Evolutionary conservation across 2,797 vertebrate genomes (phyloP).

Genomic region (Hapalemur alaotrensis): DNA sequence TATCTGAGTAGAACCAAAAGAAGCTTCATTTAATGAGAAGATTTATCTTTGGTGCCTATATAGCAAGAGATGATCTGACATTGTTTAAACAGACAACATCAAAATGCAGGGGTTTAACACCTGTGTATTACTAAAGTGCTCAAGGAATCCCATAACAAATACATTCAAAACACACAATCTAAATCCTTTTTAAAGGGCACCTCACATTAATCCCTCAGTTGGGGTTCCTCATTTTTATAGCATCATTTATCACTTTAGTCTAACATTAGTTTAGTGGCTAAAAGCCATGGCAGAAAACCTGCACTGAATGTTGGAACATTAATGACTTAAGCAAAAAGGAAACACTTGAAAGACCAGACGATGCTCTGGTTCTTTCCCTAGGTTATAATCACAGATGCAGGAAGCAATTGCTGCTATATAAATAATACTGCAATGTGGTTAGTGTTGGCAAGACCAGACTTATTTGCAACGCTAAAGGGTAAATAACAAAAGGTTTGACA

Average conservation of each 20-base stretch:
- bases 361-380: slow-evolving; percentile 11
- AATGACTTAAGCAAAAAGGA: slow-evolving; percentile 71
- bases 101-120: slow-evolving; percentile 70
- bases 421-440: slow-evolving; percentile 72
- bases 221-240: slow-evolving; percentile 72
- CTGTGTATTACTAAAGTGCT: slow-evolving; percentile 57
- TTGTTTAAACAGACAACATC: slow-evolving; percentile 73
- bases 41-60: slow-evolving; percentile 48
- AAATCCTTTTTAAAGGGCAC: slow-evolving; percentile 81
- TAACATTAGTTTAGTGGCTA: slow-evolving; percentile 77
- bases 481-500: slow-evolving; percentile 79
- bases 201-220: slow-evolving; percentile 80
- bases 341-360: slow-evolving; percentile 63
- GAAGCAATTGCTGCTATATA: slow-evolving; percentile 67
- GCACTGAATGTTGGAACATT: slow-evolving; percentile 53
- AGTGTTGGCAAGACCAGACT: slow-evolving; percentile 71
- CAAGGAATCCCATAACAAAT: slow-evolving; percentile 75
- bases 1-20: slow-evolving; percentile 40
- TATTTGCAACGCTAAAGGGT: slow-evolving; percentile 70
- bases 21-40: slow-evolving; percentile 52
- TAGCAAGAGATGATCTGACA: slow-evolving; percentile 50
- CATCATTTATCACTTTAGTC: slow-evolving; percentile 81
- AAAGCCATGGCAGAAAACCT: slow-evolving; percentile 68
- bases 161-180: slow-evolving; percentile 72
- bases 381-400: slow-evolving; percentile 66